Evolutionary conservation across 2,888 invertebrate species (phyloP).

Genomic region (Drosophila conformis): DNA sequence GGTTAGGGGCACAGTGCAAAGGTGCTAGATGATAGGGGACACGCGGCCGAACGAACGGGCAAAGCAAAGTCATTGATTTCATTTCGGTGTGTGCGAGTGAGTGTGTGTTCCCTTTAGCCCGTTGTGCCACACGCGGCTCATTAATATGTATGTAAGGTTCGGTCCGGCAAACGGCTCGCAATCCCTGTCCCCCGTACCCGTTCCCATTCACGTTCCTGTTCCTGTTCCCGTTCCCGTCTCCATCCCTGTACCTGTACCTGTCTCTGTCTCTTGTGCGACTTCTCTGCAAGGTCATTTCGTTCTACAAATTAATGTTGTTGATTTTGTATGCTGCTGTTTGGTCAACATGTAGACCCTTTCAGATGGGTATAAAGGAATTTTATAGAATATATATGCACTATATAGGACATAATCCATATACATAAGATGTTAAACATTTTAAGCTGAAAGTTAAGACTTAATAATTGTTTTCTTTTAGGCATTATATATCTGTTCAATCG

Average conservation of each 20-base stretch:
- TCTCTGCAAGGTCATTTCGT: constrained; percentile 61
- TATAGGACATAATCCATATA: not conserved
- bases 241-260: not conserved
- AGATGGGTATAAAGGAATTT: not conserved
- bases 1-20: constrained; percentile 22
- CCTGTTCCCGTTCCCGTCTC: constrained; percentile 2
- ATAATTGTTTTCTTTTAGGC: not conserved
- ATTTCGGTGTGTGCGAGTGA: constrained; percentile 31
- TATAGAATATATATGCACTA: not conserved
- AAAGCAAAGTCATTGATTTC: constrained; percentile 66
- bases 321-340: constrained; percentile 21
- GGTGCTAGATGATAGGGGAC: constrained; percentile 59
- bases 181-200: not conserved
- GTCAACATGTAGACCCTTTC: constrained; percentile 6
- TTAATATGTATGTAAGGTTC: constrained; percentile 66
- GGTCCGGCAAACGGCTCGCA: constrained; percentile 19
- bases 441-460: not conserved
- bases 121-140: constrained; percentile 65
- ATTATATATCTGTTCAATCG: not conserved
- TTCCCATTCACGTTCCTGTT: not conserved
- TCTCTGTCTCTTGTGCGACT: constrained; percentile 19
- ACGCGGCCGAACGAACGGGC: constrained; percentile 47
- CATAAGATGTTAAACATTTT: not conserved
- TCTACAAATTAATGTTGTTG: constrained; percentile 60
- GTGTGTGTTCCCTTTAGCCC: constrained; percentile 30